Base-by-base conservation (phyloP, 2,113 vertebrate genomes). In the Pavo muticus region DNA sequence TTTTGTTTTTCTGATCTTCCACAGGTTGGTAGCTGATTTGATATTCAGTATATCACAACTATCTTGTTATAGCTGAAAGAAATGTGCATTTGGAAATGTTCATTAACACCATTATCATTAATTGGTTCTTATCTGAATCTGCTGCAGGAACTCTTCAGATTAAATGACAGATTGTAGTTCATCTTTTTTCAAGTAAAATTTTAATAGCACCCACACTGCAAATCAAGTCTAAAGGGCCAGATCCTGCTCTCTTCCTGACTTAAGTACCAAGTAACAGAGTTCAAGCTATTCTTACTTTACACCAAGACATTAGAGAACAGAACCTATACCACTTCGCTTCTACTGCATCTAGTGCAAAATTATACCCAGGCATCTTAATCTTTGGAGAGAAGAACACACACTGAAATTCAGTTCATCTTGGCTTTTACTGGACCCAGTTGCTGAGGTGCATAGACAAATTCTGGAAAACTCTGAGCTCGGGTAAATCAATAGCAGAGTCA, bases 41-140 rank as follows among this genome's bases (percentile, higher is more conserved):
- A 78, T 89, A 80, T 94, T 90, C 85, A 88, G 68, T 57, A 8
- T 92, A 90, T 91, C 75, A 91, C 17, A 87, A 86, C n/a, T 89
- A 65, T 35, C 83, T 88, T 83, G 59, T 91, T 91, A 87, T 15
- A 71, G n/a, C 20, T 88, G 84, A 94, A 88, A 81, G 72, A 94
- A 95, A 90, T 68, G 24, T 87, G 74, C 71, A 87, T 86, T 95
- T 83, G 56, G 77, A 89, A 84, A 85, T 61, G 91, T 94, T 96
- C 84, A 90, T 96, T 96, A 96, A 94, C 94, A 91, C 3, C 10
- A 75, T 91, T 86, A 94, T 77, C 84, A 96, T 94, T 84, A 96
- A 95, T 94, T 94, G 81, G 44, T 86, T 92, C 84, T 91, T 80
- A 95, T 92, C 75, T 94, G 95, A 78, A 81, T 86, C 61, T 92